A percentile compares a stretch with the other conserved stretches of the same genome.
Evolutionary conservation across 64 coral and sea anemone genomes (phyloP).

Genomic region (Stichodactyla helianthus): DNA sequence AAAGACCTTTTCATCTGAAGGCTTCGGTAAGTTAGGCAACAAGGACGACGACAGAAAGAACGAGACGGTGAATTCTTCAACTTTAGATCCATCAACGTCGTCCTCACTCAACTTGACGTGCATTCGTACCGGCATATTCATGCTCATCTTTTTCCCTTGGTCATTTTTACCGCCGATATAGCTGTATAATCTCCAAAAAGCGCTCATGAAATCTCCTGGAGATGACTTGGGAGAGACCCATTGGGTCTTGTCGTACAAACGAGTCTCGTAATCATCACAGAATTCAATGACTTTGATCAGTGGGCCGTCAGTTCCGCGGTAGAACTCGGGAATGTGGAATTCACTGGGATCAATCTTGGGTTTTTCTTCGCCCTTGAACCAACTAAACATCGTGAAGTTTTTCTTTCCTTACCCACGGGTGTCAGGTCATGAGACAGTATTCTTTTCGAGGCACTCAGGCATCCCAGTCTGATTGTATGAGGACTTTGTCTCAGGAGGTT

Average conservation of each 20-base stretch:
- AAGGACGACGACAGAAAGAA: conserved; percentile 29
- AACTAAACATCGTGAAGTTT: conserved; percentile 23
- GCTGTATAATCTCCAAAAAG: conserved; percentile 57
- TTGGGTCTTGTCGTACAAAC: conserved; percentile 33
- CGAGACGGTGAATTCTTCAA: neutral
- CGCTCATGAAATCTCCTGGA: conserved; percentile 37
- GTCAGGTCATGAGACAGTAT: too few species aligned
- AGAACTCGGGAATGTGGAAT: conserved; percentile 56
- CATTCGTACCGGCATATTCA: conserved; percentile 42
- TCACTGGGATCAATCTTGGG: conserved; percentile 44
- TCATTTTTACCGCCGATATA: conserved; percentile 68
- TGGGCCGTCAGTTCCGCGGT: conserved; percentile 47
- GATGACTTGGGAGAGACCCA: conserved; percentile 39
- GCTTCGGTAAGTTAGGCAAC: conserved; percentile 34
- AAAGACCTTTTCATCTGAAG: conserved; percentile 43
- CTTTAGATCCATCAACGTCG: conserved; percentile 30
- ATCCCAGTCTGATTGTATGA: too few species aligned
- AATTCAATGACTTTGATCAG: conserved; percentile 34
- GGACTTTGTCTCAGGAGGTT: too few species aligned
- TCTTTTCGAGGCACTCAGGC: too few species aligned
- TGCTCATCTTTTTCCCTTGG: conserved; percentile 35
- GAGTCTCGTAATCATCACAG: conserved; percentile 46
- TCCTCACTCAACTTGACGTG: conserved; percentile 27
- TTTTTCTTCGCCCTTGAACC: conserved; percentile 66
- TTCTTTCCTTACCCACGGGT: neutral